Conservation (phyloP, 2,888 invertebrate species). For the Platerodrilus igneus region DNA sequence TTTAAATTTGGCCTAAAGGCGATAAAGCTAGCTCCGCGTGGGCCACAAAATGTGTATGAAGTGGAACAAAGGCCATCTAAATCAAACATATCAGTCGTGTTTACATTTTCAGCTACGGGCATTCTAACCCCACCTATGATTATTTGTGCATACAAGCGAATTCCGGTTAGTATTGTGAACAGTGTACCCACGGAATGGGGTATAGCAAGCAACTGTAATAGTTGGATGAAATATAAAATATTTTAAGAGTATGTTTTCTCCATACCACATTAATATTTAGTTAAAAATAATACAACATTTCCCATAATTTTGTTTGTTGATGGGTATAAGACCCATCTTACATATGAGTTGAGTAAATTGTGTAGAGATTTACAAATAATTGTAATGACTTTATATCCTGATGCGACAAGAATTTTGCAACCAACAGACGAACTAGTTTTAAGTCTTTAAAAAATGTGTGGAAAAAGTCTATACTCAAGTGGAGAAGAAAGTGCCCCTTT, state of each 20-base stretch:
- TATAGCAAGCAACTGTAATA: conserved; percentile 27
- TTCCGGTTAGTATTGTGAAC: conserved; percentile 34
- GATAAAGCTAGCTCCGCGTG: conserved; percentile 28
- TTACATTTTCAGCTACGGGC: conserved; percentile 43
- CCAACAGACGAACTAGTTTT: conserved; percentile 27
- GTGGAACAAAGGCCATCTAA: conserved; percentile 39
- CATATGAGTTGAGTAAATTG: too few relatives aligned
- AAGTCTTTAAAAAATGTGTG: conserved; percentile 29
- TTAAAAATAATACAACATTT: too few relatives aligned
- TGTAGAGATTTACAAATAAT: too few relatives aligned
- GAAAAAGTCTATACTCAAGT: conserved; percentile 28
- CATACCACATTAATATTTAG: too few relatives aligned
- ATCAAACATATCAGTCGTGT: conserved; percentile 41
- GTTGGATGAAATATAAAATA: conserved; percentile 32
- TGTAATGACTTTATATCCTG: conserved; percentile 36
- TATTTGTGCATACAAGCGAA: conserved; percentile 38
- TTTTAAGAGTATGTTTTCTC: conserved; percentile 35
- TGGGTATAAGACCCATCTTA: too few relatives aligned
- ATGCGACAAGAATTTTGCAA: conserved; percentile 21
- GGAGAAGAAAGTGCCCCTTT: conserved; percentile 27
- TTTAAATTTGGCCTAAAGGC: too few relatives aligned
- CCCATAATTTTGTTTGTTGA: too few relatives aligned
- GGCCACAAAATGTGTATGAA: conserved; percentile 39
- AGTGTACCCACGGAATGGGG: conserved; percentile 39
- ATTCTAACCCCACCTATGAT: conserved; percentile 40